These are phyloP conservation scores for Therioaphis trifolii DNA, from an alignment of 2,888 invertebrate species.

Conservation along the genomic window DNA sequence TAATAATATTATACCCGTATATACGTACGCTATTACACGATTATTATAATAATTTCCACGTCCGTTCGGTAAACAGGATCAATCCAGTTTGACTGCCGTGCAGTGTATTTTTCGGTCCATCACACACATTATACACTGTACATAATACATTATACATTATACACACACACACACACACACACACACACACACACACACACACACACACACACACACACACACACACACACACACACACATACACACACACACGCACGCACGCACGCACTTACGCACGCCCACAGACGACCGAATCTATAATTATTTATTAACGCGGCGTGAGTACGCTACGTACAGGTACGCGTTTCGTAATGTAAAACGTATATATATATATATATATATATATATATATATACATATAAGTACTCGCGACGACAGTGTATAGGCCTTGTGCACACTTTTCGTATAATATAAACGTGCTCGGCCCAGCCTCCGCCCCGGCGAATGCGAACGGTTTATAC, in stretches of 20 bases:
- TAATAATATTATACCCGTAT: not conserved
- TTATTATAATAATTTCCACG: slow-evolving; percentile 32
- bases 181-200: not conserved
- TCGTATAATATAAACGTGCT: no score
- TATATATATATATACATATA: no score
- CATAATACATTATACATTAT: no score
- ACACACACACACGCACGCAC: no score
- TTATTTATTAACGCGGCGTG: not conserved
- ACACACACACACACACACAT: no score
- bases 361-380: no score
- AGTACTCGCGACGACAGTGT: no score
- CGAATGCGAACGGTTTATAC: not conserved
- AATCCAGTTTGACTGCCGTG: slow-evolving; percentile 33
- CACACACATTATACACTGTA: no score
- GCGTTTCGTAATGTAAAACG: no score
- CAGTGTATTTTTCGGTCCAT: not conserved
- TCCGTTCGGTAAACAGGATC: slow-evolving; percentile 51
- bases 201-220: not conserved
- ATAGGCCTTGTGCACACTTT: no score
- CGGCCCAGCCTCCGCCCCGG: not conserved
- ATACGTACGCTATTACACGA: not conserved
- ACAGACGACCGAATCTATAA: no score
- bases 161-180: not conserved
- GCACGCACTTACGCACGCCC: no score
- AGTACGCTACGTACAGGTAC: not conserved